A percentile compares a stretch with the other conserved stretches of the same genome.
Evolutionary conservation across 2,888 invertebrate genomes (phyloP).

Genomic region (Sisyra nigra): DNA sequence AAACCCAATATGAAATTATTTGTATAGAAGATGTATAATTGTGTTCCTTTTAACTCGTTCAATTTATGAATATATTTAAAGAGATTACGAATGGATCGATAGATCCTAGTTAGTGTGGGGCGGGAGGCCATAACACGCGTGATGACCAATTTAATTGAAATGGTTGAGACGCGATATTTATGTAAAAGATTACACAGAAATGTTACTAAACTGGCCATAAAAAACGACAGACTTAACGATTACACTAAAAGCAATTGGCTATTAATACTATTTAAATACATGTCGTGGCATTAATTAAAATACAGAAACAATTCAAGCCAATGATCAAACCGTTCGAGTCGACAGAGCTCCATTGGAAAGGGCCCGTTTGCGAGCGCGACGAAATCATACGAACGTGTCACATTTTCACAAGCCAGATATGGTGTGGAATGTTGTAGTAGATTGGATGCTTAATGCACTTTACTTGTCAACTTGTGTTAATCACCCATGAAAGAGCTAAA

Average conservation of each 20-base stretch:
- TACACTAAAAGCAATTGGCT: slow-evolving; percentile 28
- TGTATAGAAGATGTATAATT: too few species aligned
- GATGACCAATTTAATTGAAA: too few species aligned
- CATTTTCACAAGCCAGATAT: slow-evolving; percentile 12
- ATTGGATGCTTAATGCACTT: slow-evolving; percentile 25
- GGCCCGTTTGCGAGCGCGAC: slow-evolving; percentile 1
- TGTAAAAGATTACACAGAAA: slow-evolving; percentile 26
- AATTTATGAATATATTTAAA: too few species aligned
- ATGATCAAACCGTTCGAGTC: too few species aligned
- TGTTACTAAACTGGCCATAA: slow-evolving; percentile 23
- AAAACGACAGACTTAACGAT: slow-evolving; percentile 20
- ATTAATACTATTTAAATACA: slow-evolving; percentile 26
- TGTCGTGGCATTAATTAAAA: slow-evolving; percentile 19
- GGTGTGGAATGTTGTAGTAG: slow-evolving; percentile 18
- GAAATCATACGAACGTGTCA: slow-evolving; percentile 8
- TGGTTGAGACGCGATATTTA: slow-evolving; percentile 15
- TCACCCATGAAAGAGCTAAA: slow-evolving; percentile 15
- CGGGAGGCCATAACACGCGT: too few species aligned
- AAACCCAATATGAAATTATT: too few species aligned
- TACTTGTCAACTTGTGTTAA: slow-evolving; percentile 25
- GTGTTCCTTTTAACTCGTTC: too few species aligned
- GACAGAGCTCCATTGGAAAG: too few species aligned
- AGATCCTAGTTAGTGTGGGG: too few species aligned
- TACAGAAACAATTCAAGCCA: too few species aligned
- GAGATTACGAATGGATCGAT: too few species aligned